Conservation (phyloP, 2,797 vertebrate genomes). For the Odontamblyopus lacepedii region DNA sequence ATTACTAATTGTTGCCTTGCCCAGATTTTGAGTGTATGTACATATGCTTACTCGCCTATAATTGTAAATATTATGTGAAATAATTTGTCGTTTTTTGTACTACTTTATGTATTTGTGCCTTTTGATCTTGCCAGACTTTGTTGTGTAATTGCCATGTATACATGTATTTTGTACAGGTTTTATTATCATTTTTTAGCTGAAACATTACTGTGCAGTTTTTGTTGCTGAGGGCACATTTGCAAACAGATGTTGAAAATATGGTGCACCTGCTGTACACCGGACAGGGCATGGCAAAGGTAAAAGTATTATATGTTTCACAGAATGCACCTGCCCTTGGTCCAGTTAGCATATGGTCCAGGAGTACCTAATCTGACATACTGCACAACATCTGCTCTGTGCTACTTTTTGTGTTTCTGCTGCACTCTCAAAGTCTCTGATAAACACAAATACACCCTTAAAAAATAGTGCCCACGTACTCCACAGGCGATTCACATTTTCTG, state of each 20-base stretch:
- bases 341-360: neutral
- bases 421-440: slow-evolving; percentile 3
- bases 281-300: neutral
- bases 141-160: too few relatives aligned
- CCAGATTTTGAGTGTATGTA: neutral
- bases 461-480: slow-evolving; percentile 43
- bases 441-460: slow-evolving; percentile 45
- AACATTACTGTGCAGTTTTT: neutral
- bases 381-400: slow-evolving; percentile 1
- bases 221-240: neutral
- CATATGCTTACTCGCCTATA: too few relatives aligned
- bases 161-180: too few relatives aligned
- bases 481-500: slow-evolving; percentile 60
- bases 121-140: too few relatives aligned
- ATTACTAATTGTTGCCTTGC: neutral
- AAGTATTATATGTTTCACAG: neutral
- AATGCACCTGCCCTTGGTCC: neutral
- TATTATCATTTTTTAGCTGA: neutral
- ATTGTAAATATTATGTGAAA: too few relatives aligned
- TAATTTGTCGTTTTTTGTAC: too few relatives aligned
- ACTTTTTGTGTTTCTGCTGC: slow-evolving; percentile 1
- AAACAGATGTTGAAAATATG: slow-evolving; percentile 5
- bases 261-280: neutral
- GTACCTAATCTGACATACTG: neutral
- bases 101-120: too few relatives aligned